A percentile compares a stretch with the other conserved stretches of the same genome.
Conservation (phyloP, 1,140 invertebrate genomes). For the Tenebrio molitor region DNA sequence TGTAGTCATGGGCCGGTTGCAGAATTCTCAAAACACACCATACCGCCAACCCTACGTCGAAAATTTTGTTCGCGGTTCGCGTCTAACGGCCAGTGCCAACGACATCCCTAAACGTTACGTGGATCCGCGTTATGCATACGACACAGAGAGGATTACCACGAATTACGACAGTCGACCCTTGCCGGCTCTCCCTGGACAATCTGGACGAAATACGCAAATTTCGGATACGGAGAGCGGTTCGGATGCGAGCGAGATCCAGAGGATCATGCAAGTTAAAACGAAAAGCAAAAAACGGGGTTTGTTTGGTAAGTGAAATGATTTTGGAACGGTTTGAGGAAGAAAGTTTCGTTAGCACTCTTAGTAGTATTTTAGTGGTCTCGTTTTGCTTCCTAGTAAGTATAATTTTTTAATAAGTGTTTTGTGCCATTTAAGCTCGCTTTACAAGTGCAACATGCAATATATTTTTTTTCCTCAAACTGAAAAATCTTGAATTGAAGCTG, state of each 20-base stretch:
- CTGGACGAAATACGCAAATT: slow-evolving; percentile 12
- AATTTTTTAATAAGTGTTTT: slow-evolving; percentile 8
- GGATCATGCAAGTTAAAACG: slow-evolving; percentile 69
- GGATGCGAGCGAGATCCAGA: slow-evolving; percentile 74
- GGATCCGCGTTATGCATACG: neutral
- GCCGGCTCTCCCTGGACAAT: neutral
- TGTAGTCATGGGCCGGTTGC: slow-evolving; percentile 63
- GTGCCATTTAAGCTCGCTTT: neutral
- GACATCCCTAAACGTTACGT: slow-evolving; percentile 56
- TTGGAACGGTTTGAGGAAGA: slow-evolving; percentile 30
- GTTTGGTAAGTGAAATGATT: slow-evolving; percentile 58
- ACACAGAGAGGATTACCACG: neutral
- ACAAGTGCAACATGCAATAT: slow-evolving; percentile 5
- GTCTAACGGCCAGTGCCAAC: slow-evolving; percentile 64
- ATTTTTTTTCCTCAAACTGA: slow-evolving; percentile 51
- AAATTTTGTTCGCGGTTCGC: slow-evolving; percentile 62
- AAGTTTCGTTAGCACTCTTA: no score
- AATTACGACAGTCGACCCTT: slow-evolving; percentile 36
- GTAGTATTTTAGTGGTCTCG: neutral
- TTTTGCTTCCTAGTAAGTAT: slow-evolving; percentile 10
- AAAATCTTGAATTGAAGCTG: slow-evolving; percentile 60
- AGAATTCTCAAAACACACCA: slow-evolving; percentile 38
- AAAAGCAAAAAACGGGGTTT: slow-evolving; percentile 54
- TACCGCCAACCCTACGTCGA: slow-evolving; percentile 39
- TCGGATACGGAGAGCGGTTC: slow-evolving; percentile 67